Evolutionary conservation across 1,140 invertebrate species (phyloP).

Genomic region (Anastrepha obliqua): DNA sequence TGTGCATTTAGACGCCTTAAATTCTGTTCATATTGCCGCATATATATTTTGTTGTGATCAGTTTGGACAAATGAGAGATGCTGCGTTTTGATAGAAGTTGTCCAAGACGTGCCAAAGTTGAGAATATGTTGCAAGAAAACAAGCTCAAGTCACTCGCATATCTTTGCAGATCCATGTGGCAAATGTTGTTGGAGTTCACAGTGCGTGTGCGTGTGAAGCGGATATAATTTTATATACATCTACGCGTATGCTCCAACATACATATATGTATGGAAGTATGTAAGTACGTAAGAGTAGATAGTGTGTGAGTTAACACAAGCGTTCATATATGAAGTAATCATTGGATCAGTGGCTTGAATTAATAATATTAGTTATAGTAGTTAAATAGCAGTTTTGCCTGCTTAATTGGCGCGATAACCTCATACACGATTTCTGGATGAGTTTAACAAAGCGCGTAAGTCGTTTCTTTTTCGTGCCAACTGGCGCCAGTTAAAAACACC

Average conservation of each 20-base stretch:
- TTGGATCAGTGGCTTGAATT: too few relatives aligned
- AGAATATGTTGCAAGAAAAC: conserved; percentile 11
- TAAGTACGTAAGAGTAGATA: background rate
- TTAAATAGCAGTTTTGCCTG: too few relatives aligned
- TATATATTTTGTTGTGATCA: conserved; percentile 34
- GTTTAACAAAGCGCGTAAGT: too few relatives aligned
- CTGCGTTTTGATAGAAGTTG: conserved; percentile 43
- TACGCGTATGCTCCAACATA: background rate
- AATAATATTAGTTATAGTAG: too few relatives aligned
- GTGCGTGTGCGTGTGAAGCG: background rate
- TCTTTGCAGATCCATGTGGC: background rate
- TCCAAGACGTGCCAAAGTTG: conserved; percentile 39
- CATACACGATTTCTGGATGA: too few relatives aligned
- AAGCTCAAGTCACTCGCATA: conserved; percentile 7
- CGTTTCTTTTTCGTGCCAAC: too few relatives aligned
- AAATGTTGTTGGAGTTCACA: background rate
- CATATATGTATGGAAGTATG: background rate
- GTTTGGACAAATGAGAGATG: conserved; percentile 48
- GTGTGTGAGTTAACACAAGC: too few relatives aligned
- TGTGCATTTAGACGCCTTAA: background rate
- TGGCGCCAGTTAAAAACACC: too few relatives aligned
- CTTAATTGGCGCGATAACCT: too few relatives aligned
- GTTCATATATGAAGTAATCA: too few relatives aligned
- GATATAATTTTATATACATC: background rate
- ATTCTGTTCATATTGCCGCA: background rate